Conservation (phyloP, 1,140 invertebrate species). For the Laupala kohalensis region DNA sequence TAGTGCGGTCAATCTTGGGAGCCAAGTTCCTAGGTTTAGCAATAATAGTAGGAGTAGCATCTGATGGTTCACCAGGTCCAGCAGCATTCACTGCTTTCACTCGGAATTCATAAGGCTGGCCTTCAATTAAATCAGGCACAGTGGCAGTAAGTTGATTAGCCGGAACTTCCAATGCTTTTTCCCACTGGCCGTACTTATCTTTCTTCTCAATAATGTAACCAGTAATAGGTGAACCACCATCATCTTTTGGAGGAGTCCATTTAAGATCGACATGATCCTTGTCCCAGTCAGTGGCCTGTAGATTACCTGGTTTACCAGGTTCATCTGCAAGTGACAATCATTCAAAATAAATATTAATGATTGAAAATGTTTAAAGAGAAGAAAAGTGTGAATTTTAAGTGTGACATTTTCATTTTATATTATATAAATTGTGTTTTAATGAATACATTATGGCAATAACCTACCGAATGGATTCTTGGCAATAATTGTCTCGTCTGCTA, state of each 20-base stretch:
- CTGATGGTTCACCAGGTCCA: slow-evolving; percentile 82
- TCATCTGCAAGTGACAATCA: slow-evolving; percentile 46
- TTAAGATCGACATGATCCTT: slow-evolving; percentile 84
- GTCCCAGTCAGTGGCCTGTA: slow-evolving; percentile 90
- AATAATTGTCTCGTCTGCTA: slow-evolving; percentile 68
- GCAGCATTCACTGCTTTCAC: slow-evolving; percentile 85
- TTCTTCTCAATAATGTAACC: slow-evolving; percentile 85
- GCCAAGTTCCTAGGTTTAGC: slow-evolving; percentile 78
- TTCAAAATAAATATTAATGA: not conserved
- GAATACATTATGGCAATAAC: no score
- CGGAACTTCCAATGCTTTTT: slow-evolving; percentile 74
- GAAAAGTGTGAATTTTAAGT: no score
- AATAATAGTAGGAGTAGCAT: slow-evolving; percentile 73
- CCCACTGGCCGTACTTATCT: slow-evolving; percentile 89
- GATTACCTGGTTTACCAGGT: slow-evolving; percentile 81
- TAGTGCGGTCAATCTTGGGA: slow-evolving; percentile 78
- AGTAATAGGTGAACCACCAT: slow-evolving; percentile 77
- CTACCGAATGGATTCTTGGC: slow-evolving; percentile 91
- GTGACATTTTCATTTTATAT: no score
- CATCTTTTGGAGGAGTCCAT: slow-evolving; percentile 66
- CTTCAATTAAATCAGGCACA: slow-evolving; percentile 80
- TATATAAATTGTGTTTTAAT: no score
- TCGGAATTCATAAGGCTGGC: slow-evolving; percentile 80
- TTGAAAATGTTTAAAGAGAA: not conserved
- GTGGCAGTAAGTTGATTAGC: slow-evolving; percentile 66